A percentile compares a stretch with the other conserved stretches of the same genome.
phyloP scores from a whole-genome alignment of 2,888 invertebrate genomes.

The Nemapogon koenigi region DNA sequence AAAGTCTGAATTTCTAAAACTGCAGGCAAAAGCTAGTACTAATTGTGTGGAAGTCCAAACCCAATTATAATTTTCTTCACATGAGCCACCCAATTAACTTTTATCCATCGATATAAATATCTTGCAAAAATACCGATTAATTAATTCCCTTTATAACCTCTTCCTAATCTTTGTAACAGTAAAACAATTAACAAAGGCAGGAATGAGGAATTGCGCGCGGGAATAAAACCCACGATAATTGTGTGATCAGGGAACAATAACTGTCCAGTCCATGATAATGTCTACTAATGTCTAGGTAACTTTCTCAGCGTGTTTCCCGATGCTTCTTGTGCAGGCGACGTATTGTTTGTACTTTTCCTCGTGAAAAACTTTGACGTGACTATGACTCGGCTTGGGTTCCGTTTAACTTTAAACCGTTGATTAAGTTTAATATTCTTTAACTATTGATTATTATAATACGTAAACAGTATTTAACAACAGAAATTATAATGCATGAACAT shows the following conservation, averaged over 20 bases:
- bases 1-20: no score
- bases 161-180: no score
- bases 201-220: constrained; percentile 35
- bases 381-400: constrained; percentile 25
- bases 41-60: no score
- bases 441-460: constrained; percentile 19
- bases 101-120: no score
- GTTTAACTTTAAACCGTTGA: constrained; percentile 11
- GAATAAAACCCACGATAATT: constrained; percentile 21
- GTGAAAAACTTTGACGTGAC: constrained; percentile 36
- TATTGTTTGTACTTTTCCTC: constrained; percentile 53
- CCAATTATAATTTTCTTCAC: no score
- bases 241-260: constrained; percentile 44
- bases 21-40: no score
- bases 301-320: constrained; percentile 38
- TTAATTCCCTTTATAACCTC: no score
- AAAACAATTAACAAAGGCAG: constrained; percentile 9
- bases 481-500: no score
- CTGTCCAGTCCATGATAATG: constrained; percentile 42
- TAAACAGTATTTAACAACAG: no score
- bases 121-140: no score
- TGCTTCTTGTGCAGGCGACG: constrained; percentile 13
- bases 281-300: constrained; percentile 30
- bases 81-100: no score
- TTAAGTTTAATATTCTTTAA: constrained; percentile 17